These are phyloP conservation scores for Macrosoma leucophasiata DNA, from an alignment of 2,888 invertebrate species.

Conservation along the genomic window DNA sequence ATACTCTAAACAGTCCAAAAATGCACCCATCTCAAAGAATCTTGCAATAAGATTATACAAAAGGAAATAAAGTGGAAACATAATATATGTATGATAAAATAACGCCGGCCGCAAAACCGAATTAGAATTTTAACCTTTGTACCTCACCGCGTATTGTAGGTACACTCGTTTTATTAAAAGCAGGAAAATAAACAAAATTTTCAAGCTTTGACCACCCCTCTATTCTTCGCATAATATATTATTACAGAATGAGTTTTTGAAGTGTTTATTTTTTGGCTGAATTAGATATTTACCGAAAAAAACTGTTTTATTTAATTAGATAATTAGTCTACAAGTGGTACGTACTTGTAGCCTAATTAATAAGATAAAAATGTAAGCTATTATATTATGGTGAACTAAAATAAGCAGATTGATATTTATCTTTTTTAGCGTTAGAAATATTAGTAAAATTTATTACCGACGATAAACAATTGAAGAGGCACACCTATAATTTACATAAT, in stretches of 20 bases:
- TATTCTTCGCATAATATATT: slow-evolving; percentile 14
- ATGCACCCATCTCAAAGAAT: slow-evolving; percentile 25
- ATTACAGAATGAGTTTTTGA: slow-evolving; percentile 1
- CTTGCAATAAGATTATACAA: slow-evolving; percentile 33
- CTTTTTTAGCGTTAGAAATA: too few species aligned
- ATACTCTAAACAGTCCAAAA: slow-evolving; percentile 1
- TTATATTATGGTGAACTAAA: too few species aligned
- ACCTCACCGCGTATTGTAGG: slow-evolving; percentile 36
- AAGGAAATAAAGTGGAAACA: slow-evolving; percentile 25
- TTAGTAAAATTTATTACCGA: too few species aligned
- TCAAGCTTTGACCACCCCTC: slow-evolving; percentile 24
- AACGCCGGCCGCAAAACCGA: slow-evolving; percentile 39
- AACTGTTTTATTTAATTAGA: too few species aligned
- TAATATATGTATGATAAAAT: slow-evolving; percentile 38
- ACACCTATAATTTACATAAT: too few species aligned
- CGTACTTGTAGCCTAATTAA: too few species aligned
- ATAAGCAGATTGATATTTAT: too few species aligned
- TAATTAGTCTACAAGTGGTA: slow-evolving; percentile 6
- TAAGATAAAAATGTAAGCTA: too few species aligned
- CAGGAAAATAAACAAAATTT: slow-evolving; percentile 48
- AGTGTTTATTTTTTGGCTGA: not conserved
- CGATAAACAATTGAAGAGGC: too few species aligned
- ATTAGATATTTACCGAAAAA: not conserved
- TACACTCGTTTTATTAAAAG: slow-evolving; percentile 53
- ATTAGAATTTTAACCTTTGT: slow-evolving; percentile 51